A percentile compares a stretch with the other conserved stretches of the same genome.
These are phyloP conservation scores for Psittacus erithacus DNA, from an alignment of 2,113 vertebrate genomes.

Conservation along the genomic window DNA sequence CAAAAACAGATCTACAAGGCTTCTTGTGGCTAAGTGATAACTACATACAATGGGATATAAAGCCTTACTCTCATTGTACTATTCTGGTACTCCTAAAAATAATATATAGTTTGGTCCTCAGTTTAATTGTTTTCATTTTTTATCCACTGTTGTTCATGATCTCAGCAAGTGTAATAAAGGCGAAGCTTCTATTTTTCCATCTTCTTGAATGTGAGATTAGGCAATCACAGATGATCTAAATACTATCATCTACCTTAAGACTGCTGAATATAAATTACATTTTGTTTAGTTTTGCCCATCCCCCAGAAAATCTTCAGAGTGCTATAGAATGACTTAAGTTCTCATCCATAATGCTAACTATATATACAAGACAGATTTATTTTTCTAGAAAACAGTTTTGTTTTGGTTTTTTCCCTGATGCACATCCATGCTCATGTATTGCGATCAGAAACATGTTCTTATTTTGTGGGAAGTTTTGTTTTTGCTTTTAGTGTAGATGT, in stretches of 20 bases:
- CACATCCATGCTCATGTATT: neutral
- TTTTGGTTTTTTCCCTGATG: neutral
- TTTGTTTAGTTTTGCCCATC: neutral
- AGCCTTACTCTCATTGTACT: neutral
- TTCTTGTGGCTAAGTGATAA: neutral
- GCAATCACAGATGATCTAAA: neutral
- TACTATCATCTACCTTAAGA: neutral
- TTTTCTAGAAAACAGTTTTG: neutral
- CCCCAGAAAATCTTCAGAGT: neutral
- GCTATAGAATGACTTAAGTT: neutral
- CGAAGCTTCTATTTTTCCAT: neutral
- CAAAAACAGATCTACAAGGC: neutral
- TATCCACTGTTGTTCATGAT: neutral
- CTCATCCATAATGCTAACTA: neutral
- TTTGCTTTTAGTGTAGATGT: neutral
- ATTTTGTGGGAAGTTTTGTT: neutral
- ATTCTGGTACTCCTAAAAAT: neutral
- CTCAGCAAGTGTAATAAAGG: neutral
- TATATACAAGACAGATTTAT: neutral
- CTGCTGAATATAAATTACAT: neutral
- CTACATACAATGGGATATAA: neutral
- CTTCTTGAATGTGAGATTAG: neutral
- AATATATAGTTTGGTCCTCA: neutral
- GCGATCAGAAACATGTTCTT: neutral
- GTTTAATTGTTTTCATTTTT: neutral